Evolutionary conservation across 1,140 invertebrate genomes (phyloP), one percentile per base, ranked within the genome.

Genomic region (Akabosia matsudoensis): DNA sequence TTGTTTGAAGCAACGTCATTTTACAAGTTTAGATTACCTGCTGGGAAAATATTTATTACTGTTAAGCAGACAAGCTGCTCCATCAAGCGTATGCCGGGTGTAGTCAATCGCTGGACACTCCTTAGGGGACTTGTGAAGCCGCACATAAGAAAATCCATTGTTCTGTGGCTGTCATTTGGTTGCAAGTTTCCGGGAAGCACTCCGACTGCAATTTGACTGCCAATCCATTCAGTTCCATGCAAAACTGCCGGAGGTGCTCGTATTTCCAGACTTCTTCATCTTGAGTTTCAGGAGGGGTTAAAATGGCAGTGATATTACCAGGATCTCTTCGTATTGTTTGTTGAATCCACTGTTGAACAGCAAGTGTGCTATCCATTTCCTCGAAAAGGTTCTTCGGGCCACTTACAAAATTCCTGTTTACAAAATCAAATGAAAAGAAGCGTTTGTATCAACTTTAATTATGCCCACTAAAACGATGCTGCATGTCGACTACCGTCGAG

Each of bases 251-350:
- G 37, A 99, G 88, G 88, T 99, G 98, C 88, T 99, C 98, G 86
- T 99, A 99, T 87, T 99, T 99, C 98, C 98, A 99, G 13, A 99
- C 97, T 45, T 97, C 97, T 86, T 99, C 97, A 85, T 99, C 97
- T 85, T 99, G 96, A 13, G 93, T 91, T 81, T 98, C 96, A 22
- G 98, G 98, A 85, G 97, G 95, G 81, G 91, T 95, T 16, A 99
- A 86, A 83, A 99, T 99, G 37, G 92, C 89, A 82, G 98, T 97
- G 73, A 99, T 92, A 87, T 97, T 95, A 26, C 91, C 89, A 31
- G 95, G 93, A 87, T 99, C 94, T 79, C 90, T 90, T 80, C 95
- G 89, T 78, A 99, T 99, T 80, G 95, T 91, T 86, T 99, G 97
- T 86, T 99, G 98, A 82, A 99, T 99, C 84, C 96, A 99, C 85